Conservation (phyloP, 2,113 vertebrate species). For the Typhlomys cinereus region DNA sequence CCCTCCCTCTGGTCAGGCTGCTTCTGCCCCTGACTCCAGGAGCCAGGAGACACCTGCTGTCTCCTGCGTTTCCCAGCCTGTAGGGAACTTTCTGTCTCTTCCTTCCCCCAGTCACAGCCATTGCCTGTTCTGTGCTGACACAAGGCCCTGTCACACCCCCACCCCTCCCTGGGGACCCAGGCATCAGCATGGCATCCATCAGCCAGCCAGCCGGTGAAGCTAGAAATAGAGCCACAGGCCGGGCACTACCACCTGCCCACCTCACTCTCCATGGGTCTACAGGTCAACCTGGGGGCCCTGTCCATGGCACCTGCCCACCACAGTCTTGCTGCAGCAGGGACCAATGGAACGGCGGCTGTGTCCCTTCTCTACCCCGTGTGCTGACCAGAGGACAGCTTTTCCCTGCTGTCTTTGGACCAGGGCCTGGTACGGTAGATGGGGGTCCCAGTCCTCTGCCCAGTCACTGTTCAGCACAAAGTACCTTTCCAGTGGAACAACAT, state of each 20-base stretch:
- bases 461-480: too few relatives aligned
- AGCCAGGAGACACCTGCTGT: not conserved
- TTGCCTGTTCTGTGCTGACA: not conserved
- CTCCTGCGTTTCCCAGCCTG: not conserved
- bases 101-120: not conserved
- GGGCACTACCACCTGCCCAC: not conserved
- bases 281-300: not conserved
- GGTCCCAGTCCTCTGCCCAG: too few relatives aligned
- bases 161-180: not conserved
- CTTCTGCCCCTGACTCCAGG: not conserved
- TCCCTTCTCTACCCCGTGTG: not conserved
- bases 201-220: too few relatives aligned
- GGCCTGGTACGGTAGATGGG: constrained; percentile 41
- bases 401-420: not conserved
- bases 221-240: not conserved
- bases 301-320: not conserved
- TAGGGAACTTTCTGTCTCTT: not conserved
- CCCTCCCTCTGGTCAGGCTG: not conserved
- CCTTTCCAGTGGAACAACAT: too few relatives aligned
- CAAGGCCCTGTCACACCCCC: not conserved
- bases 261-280: not conserved
- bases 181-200: too few relatives aligned
- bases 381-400: not conserved
- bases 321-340: not conserved
- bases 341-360: not conserved